These are phyloP conservation scores for Crypturellus undulatus DNA, from an alignment of 2,113 vertebrate genomes.

Conservation along the genomic window DNA sequence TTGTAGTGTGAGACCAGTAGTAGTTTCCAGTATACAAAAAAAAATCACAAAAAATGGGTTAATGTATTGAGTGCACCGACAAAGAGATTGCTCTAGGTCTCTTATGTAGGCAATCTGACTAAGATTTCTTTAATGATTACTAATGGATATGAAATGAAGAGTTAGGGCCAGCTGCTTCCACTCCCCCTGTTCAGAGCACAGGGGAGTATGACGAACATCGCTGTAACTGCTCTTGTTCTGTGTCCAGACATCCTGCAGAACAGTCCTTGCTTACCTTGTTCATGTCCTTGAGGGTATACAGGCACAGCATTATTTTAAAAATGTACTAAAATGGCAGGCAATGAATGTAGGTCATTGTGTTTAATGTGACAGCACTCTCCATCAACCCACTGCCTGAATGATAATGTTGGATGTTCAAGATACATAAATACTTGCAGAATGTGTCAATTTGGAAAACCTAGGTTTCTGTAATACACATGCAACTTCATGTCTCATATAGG, in stretches of 20 bases:
- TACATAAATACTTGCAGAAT: neutral
- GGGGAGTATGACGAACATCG: neutral
- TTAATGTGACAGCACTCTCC: neutral
- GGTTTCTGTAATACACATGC: neutral
- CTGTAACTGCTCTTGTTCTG: neutral
- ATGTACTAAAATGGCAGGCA: neutral
- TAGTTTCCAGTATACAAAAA: neutral
- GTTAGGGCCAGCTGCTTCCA: neutral
- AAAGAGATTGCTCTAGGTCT: neutral
- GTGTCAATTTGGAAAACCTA: neutral
- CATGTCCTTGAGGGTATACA: neutral
- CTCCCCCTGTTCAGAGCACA: neutral
- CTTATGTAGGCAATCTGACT: neutral
- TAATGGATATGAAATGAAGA: neutral
- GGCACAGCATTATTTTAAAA: neutral
- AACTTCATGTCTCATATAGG: neutral
- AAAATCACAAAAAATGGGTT: neutral
- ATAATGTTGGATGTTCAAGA: neutral
- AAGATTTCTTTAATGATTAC: neutral
- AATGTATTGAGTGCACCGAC: neutral
- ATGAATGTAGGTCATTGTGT: neutral
- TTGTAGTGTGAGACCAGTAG: neutral
- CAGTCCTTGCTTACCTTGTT: neutral
- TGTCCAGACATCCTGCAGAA: neutral
- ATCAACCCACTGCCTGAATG: neutral